These are phyloP conservation scores for Nannobrachium achirus DNA, from an alignment of 2,113 vertebrate species.

Conservation along the genomic window DNA sequence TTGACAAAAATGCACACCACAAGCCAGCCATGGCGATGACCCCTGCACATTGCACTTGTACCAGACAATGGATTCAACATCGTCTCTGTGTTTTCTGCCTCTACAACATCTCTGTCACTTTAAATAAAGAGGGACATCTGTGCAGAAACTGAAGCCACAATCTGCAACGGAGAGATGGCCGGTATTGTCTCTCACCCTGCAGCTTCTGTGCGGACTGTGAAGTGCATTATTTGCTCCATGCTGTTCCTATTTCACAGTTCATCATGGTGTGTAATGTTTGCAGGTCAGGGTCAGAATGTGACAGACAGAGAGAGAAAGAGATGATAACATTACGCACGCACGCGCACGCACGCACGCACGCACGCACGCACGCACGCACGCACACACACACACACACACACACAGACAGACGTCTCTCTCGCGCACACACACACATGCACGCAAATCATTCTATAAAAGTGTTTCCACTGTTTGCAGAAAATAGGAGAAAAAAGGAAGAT, in stretches of 20 bases:
- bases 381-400: too few species aligned
- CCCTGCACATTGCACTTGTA: conserved; percentile 32
- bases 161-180: conserved; percentile 22
- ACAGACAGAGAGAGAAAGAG: background rate
- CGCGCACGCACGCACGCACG: too few species aligned
- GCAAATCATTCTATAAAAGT: too few species aligned
- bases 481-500: too few species aligned
- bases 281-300: background rate
- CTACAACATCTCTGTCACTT: conserved; percentile 60
- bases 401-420: too few species aligned
- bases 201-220: conserved; percentile 37
- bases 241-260: conserved; percentile 49
- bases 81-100: conserved; percentile 39
- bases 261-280: conserved; percentile 19
- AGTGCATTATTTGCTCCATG: conserved; percentile 49
- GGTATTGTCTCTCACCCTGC: conserved; percentile 32
- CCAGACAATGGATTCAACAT: conserved; percentile 42
- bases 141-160: conserved; percentile 16
- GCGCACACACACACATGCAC: too few species aligned
- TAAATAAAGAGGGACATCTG: conserved; percentile 43
- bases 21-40: too few species aligned
- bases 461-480: too few species aligned
- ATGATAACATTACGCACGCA: too few species aligned
- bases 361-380: too few species aligned
- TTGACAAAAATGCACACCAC: too few species aligned